phyloP scores from a whole-genome alignment of 2,113 vertebrate genomes.

The Pedetes capensis region DNA sequence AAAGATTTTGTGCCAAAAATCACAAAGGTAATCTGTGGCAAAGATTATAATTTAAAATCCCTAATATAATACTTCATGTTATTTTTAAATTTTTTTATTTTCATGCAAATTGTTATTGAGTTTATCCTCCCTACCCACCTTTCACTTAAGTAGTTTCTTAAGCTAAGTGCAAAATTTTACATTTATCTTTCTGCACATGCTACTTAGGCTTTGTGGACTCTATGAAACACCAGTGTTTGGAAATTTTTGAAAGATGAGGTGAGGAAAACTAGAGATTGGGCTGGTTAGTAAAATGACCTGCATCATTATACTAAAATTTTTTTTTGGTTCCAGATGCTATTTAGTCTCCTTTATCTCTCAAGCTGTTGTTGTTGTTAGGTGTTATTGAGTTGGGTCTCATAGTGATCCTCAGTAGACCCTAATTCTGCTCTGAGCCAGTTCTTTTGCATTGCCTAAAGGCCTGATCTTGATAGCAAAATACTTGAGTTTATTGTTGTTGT shows the following conservation, averaged over 20 bases:
- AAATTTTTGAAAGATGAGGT: neutral
- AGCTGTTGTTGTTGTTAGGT: no score
- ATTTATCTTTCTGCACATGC: neutral
- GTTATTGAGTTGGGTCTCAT: no score
- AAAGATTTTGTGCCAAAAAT: neutral
- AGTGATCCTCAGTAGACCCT: no score
- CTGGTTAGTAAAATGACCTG: neutral
- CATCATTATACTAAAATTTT: neutral
- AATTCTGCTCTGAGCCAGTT: neutral
- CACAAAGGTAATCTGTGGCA: neutral
- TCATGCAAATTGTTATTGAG: neutral
- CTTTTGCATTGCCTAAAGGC: neutral
- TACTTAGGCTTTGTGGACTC: neutral
- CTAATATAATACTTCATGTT: neutral
- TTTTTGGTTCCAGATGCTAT: neutral
- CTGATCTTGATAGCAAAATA: conserved; percentile 3
- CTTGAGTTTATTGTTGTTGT: neutral
- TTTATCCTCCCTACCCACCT: neutral
- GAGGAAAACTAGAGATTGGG: neutral
- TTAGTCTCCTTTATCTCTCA: neutral
- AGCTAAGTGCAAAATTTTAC: neutral
- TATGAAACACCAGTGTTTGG: neutral
- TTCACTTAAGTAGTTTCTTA: neutral
- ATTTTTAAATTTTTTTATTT: neutral
- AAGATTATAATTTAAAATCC: neutral